Base-by-base conservation (phyloP, 2,113 vertebrate genomes). In the Gasterosteus nipponicus region DNA sequence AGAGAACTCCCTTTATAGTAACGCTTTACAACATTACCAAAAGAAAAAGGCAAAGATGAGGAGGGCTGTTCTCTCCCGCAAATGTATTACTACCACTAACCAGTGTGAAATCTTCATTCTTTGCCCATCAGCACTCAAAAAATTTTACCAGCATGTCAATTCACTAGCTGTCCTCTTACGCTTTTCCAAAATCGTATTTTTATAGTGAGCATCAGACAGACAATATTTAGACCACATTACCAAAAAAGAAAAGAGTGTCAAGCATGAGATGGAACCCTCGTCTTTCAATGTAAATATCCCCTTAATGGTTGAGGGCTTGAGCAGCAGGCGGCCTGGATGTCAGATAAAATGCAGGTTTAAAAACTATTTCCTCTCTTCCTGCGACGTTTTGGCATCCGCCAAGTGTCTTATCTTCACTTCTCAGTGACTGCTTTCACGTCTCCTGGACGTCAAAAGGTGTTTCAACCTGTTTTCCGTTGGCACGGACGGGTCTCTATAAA, bases 151-250 rank as follows among this genome's bases (percentile, higher is more conserved):
- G 47, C 47, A 15, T 71, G 64, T 74, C 59, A 64, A 26, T 63
- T 68, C 46, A 75, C 19, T 46, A 38, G 65, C 71, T 42, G n/a
- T 58, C 58, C 41, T 0, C 4, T 58, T 82, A 80, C 14, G 26
- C 77, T 68, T 71, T 68, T 62, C 56, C 41, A 46, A 10, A 67
- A 81, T 74, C 75, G 71, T 69, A 63, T 68, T n/a, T n/a, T n/a
- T n/a, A n/a, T n/a, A n/a, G n/a, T n/a, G 81, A 75, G 84, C 77
- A 66, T 86, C 85, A 77, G 78, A 84, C 82, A 81, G 81, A 87
- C 82, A 89, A 85, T 86, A 77, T n/a, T n/a, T n/a, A n/a, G n/a
- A n/a, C n/a, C n/a, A n/a, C n/a, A n/a, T n/a, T n/a, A n/a, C n/a
- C n/a, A n/a, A n/a, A n/a, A n/a, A n/a, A n/a, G n/a, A n/a, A n/a